Conservation (phyloP, 2,113 vertebrate genomes). For the Carlito syrichta region DNA sequence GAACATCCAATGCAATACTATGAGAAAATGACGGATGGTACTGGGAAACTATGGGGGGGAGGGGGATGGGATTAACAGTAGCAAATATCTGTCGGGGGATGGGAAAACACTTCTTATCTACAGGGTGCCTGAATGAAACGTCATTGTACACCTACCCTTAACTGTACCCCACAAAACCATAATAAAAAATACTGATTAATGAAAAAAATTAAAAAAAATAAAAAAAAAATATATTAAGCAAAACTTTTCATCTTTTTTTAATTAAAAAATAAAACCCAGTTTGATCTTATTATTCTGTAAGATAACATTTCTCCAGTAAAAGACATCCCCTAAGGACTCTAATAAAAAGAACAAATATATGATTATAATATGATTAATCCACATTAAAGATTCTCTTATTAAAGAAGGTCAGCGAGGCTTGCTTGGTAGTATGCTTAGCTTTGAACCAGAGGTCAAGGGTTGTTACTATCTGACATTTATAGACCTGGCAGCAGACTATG, state of each 20-base stretch:
- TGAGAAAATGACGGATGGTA: too few species aligned
- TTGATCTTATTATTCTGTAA: constrained; percentile 37
- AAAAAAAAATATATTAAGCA: constrained; percentile 25
- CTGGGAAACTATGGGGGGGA: too few species aligned
- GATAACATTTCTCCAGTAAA: constrained; percentile 48
- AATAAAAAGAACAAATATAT: constrained; percentile 67
- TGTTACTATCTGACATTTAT: constrained; percentile 60
- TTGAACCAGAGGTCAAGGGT: constrained; percentile 28
- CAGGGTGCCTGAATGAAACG: too few species aligned
- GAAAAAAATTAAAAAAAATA: too few species aligned
- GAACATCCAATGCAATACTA: too few species aligned
- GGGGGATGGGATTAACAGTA: too few species aligned
- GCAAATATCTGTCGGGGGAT: too few species aligned
- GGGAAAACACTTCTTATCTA: too few species aligned
- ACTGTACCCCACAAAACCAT: too few species aligned
- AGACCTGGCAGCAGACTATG: constrained; percentile 30
- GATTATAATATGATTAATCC: constrained; percentile 62
- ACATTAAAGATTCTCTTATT: constrained; percentile 55
- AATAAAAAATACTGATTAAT: too few species aligned
- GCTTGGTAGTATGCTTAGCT: constrained; percentile 22
- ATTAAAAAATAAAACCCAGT: constrained; percentile 61
- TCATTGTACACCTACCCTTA: too few species aligned
- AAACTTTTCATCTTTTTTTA: constrained; percentile 61
- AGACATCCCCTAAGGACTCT: constrained; percentile 44
- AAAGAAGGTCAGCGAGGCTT: constrained; percentile 38